Evolutionary conservation across 2,113 vertebrate species (phyloP), one percentile per base, ranked within the genome.

Genomic region (Megaceryle maxima): DNA sequence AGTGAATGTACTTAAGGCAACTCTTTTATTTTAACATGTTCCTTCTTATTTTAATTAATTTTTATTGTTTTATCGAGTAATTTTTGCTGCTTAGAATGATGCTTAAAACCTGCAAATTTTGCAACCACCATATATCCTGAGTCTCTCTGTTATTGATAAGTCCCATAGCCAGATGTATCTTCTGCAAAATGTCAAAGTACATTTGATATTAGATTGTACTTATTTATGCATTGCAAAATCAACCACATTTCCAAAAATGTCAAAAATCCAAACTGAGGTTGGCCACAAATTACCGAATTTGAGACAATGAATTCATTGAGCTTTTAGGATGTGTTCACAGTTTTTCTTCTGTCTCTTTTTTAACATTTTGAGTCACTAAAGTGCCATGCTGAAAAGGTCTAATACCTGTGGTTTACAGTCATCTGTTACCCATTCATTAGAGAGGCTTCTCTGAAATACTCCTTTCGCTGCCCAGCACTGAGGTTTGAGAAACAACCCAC

Each of bases 211-310:
- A 64, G 20, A 81, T 41, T 67, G 9, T 56, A 64, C 24, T 35
- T 75, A 82, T 62, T 88, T 88, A 25, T 76, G 53, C 74, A 43
- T 56, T 94, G 56, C 66, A 94, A 90, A 97, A 94, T 90, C 35
- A 86, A 72, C 37, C 59, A 82, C 29, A 60, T 72, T 93, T 70
- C 46, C 86, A 94, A 57, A 96, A 89, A 96, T 88, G 64, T 74
- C 57, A 89, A 86, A 94, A 96, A 96, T 95, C 77, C 60, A 77
- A 89, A 90, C 72, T 92, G 94, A 75, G 93, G 94, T 82, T 75
- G 87, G 92, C 96, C 97, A 68, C 97, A 96, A 92, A 96, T 95
- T 87, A 48, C 88, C 92, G 75, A 67, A 96, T 90, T 88, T n/a
- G 75, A 96, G 85, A 96, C 77, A 97, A 97, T 95, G 55, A 93